Percentiles rank a stretch among this genome's conserved stretches.
Evolutionary conservation across 2,113 vertebrate genomes (phyloP).

Genomic region (Rana temporaria): DNA sequence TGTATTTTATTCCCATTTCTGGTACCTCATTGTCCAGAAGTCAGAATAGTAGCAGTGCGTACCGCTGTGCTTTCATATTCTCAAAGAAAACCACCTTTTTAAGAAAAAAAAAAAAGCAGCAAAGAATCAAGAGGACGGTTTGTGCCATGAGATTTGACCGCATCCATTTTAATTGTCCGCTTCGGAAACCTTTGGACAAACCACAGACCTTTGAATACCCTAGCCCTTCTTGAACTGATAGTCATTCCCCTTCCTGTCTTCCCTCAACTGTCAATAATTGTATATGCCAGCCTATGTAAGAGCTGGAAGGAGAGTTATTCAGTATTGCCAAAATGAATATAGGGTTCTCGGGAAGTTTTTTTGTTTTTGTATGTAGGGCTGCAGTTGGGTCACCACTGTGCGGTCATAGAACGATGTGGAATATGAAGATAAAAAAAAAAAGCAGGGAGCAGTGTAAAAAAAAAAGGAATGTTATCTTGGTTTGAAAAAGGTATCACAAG

Average conservation of each 20-base stretch:
- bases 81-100: neutral
- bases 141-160: no score
- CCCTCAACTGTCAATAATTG: no score
- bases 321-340: neutral
- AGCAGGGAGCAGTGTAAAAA: neutral
- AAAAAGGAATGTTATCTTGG: neutral
- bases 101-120: neutral
- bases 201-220: no score
- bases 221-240: no score
- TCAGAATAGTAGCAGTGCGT: neutral
- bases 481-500: neutral
- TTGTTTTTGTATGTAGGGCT: neutral
- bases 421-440: neutral
- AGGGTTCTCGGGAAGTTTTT: neutral
- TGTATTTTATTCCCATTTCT: neutral
- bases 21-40: neutral
- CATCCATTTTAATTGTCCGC: no score
- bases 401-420: neutral
- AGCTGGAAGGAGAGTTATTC: neutral
- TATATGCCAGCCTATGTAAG: no score
- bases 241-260: no score
- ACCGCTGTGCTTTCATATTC: slow-evolving; percentile 4
- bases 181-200: no score
- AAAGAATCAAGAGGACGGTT: neutral
- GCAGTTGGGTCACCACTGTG: neutral